Conservation (phyloP, 2,113 vertebrate genomes). For the Psophia crepitans region DNA sequence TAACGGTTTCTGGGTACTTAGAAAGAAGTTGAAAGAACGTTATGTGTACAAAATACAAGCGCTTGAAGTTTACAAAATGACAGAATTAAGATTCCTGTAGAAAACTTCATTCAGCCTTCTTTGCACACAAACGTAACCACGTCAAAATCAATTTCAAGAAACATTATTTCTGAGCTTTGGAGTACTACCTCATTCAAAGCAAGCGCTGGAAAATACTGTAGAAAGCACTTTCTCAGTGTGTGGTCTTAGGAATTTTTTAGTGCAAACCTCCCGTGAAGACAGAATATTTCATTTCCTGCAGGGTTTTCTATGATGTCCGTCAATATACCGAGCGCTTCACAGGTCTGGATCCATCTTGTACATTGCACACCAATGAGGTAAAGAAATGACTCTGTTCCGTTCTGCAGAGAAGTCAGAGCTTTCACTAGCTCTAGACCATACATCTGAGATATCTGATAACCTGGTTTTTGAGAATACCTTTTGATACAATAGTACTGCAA, state of each 20-base stretch:
- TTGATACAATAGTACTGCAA: background rate
- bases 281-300: slow-evolving; percentile 10
- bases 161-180: background rate
- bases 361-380: background rate
- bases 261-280: background rate
- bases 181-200: background rate
- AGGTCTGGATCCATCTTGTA: background rate
- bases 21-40: background rate
- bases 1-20: background rate
- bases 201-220: background rate
- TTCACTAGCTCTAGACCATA: background rate
- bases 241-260: background rate
- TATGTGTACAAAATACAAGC: background rate
- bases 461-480: background rate
- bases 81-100: background rate
- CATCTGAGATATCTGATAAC: background rate
- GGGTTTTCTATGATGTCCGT: background rate
- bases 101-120: background rate
- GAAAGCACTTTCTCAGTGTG: background rate
- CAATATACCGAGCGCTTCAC: background rate
- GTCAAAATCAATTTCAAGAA: background rate
- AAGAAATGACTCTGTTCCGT: background rate
- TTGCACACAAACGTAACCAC: background rate
- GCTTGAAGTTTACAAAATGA: background rate
- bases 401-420: background rate